These are phyloP conservation scores for Suncus etruscus DNA, from an alignment of 2,113 vertebrate genomes.

Conservation along the genomic window DNA sequence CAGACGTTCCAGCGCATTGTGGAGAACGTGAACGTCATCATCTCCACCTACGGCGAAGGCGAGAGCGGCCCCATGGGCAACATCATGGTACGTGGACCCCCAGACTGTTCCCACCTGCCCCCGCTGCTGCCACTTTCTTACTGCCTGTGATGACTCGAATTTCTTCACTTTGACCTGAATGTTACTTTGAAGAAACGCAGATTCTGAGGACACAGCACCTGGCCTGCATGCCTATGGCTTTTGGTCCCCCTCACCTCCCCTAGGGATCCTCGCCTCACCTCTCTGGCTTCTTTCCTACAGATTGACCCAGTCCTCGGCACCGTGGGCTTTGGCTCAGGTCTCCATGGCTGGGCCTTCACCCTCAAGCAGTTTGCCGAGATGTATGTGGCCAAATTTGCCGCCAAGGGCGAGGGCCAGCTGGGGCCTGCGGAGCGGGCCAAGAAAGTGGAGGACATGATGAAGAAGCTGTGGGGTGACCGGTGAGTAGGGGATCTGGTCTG, in stretches of 20 bases:
- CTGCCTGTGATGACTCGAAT: conserved; percentile 65
- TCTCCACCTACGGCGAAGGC: conserved; percentile 95
- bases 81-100: conserved; percentile 88
- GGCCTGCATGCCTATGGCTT: too few relatives aligned
- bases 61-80: conserved; percentile 96
- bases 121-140: too few relatives aligned
- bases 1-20: conserved; percentile 98
- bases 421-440: conserved; percentile 90
- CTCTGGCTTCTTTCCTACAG: conserved; percentile 77
- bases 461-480: conserved; percentile 98
- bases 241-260: too few relatives aligned
- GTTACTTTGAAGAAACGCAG: conserved; percentile 51
- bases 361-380: conserved; percentile 99
- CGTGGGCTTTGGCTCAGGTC: conserved; percentile 97
- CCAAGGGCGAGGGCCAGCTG: conserved; percentile 93
- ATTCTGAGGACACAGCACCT: conserved; percentile 31
- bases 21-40: conserved; percentile 97
- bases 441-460: conserved; percentile 99
- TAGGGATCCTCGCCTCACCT: fast-evolving
- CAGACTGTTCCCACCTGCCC: too few relatives aligned
- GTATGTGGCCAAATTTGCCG: conserved; percentile 96
- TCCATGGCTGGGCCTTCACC: conserved; percentile 98
- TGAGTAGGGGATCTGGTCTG: conserved; percentile 74
- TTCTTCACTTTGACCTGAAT: conserved; percentile 83
- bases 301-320: conserved; percentile 95